A percentile compares a stretch with the other conserved stretches of the same genome.
Conservation (phyloP, 2,797 vertebrate genomes). For the Acrossocheilus wenchowensis region DNA sequence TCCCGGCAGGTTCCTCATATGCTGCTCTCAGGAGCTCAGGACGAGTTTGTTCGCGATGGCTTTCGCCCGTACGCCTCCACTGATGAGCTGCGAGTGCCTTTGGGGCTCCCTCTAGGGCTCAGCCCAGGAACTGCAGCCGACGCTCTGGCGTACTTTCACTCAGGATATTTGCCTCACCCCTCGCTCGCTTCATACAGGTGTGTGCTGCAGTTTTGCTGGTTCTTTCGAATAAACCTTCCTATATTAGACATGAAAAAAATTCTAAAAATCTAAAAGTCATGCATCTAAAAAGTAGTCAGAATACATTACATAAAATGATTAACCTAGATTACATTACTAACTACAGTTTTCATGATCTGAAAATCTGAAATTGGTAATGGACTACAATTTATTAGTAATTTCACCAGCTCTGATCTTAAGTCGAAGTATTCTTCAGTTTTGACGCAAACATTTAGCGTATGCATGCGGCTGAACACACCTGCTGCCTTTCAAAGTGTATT, state of each 20-base stretch:
- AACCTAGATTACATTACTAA: no score
- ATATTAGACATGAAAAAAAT: neutral
- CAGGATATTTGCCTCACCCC: conserved; percentile 80
- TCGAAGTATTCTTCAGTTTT: neutral
- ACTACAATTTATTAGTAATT: no score
- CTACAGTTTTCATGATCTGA: no score
- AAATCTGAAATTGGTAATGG: no score
- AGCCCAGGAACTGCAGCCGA: conserved; percentile 80
- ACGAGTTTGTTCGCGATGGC: conserved; percentile 88
- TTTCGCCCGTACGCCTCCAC: conserved; percentile 89
- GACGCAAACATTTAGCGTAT: neutral
- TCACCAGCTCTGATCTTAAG: neutral
- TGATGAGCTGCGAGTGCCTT: conserved; percentile 90
- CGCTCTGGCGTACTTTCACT: conserved; percentile 88
- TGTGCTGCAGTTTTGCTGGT: neutral
- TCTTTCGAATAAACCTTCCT: neutral
- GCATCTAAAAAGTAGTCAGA: no score
- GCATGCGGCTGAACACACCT: no score
- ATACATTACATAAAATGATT: no score
- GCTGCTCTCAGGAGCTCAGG: conserved; percentile 77
- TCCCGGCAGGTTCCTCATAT: conserved; percentile 88
- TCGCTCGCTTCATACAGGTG: conserved; percentile 56
- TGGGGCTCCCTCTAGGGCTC: conserved; percentile 83
- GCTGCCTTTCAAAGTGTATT: no score
- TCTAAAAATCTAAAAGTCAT: neutral